phyloP scores from a whole-genome alignment of 2,888 invertebrate species.

The Hetaerina titia region DNA sequence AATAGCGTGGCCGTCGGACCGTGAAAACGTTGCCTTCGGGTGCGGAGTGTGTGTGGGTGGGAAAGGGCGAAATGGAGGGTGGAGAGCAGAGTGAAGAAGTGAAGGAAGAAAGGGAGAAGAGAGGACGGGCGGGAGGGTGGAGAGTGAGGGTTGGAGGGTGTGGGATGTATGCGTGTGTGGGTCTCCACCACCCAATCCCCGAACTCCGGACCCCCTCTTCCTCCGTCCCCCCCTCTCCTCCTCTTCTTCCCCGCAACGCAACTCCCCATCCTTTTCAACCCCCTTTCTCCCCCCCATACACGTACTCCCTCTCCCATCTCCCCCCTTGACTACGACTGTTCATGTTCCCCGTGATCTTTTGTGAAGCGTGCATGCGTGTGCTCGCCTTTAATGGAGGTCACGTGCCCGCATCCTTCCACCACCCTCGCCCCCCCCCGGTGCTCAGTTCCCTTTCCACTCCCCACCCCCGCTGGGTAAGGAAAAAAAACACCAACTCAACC shows the following conservation, averaged over 20 bases:
- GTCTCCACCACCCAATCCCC: background rate
- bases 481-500: too few relatives aligned
- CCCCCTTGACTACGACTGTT: background rate
- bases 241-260: too few relatives aligned
- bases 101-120: background rate
- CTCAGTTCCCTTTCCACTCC: background rate
- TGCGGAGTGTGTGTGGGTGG: background rate
- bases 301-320: background rate
- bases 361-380: slow-evolving; percentile 48
- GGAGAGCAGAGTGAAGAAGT: background rate
- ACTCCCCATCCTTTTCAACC: background rate
- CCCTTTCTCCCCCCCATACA: background rate
- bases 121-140: background rate
- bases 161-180: background rate
- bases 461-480: too few relatives aligned
- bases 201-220: too few relatives aligned
- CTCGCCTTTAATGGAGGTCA: slow-evolving; percentile 51
- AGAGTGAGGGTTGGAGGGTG: background rate
- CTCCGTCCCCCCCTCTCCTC: too few relatives aligned
- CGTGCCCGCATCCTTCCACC: slow-evolving; percentile 33
- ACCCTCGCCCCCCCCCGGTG: background rate
- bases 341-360: slow-evolving; percentile 5
- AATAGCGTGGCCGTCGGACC: background rate
- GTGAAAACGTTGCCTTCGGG: background rate
- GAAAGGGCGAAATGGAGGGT: background rate